Percentiles rank a stretch among this genome's conserved stretches.
These are phyloP conservation scores for Petrocephalus schoutedeni DNA, from an alignment of 2,797 vertebrate genomes.

Conservation along the genomic window DNA sequence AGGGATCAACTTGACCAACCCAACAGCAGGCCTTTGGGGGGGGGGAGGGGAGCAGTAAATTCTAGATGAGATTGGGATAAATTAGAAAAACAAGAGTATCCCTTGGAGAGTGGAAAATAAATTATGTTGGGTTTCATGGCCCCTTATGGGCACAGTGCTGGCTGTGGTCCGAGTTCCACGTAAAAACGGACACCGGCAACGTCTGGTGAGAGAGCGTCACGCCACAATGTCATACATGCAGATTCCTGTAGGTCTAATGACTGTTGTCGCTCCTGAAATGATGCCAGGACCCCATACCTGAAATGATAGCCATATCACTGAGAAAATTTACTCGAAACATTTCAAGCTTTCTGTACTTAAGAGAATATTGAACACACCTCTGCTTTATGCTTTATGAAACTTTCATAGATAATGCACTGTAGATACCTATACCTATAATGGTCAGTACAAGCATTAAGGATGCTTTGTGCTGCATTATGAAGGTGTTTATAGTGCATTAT, in stretches of 20 bases:
- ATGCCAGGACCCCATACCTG: background rate
- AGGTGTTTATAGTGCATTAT: too few species aligned
- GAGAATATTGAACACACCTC: background rate
- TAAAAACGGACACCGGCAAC: background rate
- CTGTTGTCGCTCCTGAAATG: background rate
- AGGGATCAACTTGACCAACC: conserved; percentile 63
- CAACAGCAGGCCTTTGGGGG: conserved; percentile 41
- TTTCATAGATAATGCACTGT: too few species aligned
- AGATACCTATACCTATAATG: too few species aligned
- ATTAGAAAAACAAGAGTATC: background rate
- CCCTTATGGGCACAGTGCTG: background rate
- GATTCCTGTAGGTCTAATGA: background rate
- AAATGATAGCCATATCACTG: background rate
- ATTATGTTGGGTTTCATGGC: conserved; percentile 1
- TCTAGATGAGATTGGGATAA: conserved; percentile 14
- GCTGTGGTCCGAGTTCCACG: background rate
- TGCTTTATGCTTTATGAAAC: background rate
- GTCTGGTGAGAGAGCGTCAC: background rate
- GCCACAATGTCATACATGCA: background rate
- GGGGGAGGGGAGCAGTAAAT: conserved; percentile 40
- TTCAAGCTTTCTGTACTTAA: background rate
- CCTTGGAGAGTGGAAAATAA: conserved; percentile 33
- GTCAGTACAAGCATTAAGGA: too few species aligned
- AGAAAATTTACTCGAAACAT: background rate
- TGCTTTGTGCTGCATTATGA: too few species aligned